Percentiles rank a stretch among this genome's conserved stretches.
phyloP scores from a whole-genome alignment of 2,797 vertebrate genomes.

The Pitangus sulphuratus region DNA sequence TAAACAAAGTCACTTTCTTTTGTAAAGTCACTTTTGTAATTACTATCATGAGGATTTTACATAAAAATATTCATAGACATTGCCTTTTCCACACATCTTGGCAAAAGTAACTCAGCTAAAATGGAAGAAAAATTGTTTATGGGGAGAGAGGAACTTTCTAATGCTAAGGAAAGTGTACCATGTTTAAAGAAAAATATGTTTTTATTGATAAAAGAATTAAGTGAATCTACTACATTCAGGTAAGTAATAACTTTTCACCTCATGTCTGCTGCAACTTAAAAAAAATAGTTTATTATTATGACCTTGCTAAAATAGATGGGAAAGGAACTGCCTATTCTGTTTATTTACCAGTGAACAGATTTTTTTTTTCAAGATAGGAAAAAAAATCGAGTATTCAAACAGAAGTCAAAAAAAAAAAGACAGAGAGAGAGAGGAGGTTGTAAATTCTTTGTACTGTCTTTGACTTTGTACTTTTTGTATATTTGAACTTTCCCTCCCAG shows the following conservation, averaged over 20 bases:
- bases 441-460: constrained; percentile 47
- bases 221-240: neutral
- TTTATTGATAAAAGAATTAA: neutral
- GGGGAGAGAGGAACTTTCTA: neutral
- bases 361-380: neutral
- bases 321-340: neutral
- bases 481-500: constrained; percentile 58
- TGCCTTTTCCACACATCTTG: neutral
- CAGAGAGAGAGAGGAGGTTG: neutral
- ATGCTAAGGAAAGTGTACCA: neutral
- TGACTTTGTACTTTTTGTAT: constrained; percentile 54
- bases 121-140: neutral
- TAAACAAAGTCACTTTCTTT: neutral
- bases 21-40: neutral
- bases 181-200: neutral
- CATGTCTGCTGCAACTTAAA: neutral
- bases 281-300: neutral
- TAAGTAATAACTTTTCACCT: neutral
- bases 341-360: neutral
- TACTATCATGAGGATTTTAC: neutral
- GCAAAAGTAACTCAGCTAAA: neutral
- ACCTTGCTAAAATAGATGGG: neutral
- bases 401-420: neutral
- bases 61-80: neutral
- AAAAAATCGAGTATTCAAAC: neutral